phyloP scores from a whole-genome alignment of 1,140 invertebrate genomes.

The Aphis craccivora region DNA sequence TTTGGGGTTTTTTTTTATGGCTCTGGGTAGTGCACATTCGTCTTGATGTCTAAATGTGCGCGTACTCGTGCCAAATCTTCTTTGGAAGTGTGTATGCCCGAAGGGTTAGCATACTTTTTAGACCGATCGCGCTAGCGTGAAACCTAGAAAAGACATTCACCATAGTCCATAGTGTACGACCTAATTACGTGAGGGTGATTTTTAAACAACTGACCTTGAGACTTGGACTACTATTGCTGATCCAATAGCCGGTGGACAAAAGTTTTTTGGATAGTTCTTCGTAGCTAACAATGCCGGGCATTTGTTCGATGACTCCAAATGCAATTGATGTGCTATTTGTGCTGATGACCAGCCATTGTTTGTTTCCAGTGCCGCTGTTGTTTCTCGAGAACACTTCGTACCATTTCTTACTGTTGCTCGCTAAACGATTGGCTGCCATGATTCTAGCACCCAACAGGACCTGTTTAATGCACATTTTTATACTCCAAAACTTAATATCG shows the following conservation, averaged over 20 bases:
- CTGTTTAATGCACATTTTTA: conserved; percentile 63
- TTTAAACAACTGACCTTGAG: conserved; percentile 68
- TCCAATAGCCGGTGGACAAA: conserved; percentile 74
- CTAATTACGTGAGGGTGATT: not conserved
- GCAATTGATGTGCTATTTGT: conserved; percentile 63
- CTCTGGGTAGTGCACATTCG: not conserved
- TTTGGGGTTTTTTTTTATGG: not conserved
- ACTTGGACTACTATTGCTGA: conserved; percentile 82
- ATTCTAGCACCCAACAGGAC: conserved; percentile 81
- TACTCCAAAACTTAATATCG: not conserved
- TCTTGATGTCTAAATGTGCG: not conserved
- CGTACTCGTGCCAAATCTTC: not conserved
- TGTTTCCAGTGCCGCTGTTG: conserved; percentile 86
- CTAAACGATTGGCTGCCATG: conserved; percentile 86
- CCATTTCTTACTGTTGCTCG: conserved; percentile 77
- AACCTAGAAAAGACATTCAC: conserved; percentile 32
- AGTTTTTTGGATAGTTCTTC: conserved; percentile 77
- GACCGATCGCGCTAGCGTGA: not conserved
- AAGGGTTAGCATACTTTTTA: not conserved
- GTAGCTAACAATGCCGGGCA: conserved; percentile 73
- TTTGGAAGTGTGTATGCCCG: not conserved
- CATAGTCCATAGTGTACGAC: not conserved
- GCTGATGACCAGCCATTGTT: conserved; percentile 89
- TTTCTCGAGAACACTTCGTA: conserved; percentile 69
- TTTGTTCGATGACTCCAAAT: conserved; percentile 84